phyloP scores from a whole-genome alignment of 2,113 vertebrate genomes.

The Manacus vitellinus region DNA sequence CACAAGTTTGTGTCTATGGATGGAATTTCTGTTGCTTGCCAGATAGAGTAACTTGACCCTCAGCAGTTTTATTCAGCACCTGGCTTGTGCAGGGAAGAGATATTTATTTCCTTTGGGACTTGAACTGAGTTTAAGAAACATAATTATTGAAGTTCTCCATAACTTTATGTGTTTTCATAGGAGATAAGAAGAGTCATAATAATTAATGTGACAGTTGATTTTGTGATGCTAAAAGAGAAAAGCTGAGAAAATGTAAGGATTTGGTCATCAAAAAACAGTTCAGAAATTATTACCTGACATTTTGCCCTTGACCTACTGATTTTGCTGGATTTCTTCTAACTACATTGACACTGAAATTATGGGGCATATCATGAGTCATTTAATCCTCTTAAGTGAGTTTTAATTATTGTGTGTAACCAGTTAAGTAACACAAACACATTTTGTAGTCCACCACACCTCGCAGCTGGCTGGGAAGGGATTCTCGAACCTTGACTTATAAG shows the following conservation, averaged over 20 bases:
- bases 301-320: neutral
- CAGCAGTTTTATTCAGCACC: neutral
- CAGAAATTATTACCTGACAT: neutral
- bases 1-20: neutral
- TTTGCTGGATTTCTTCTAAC: neutral
- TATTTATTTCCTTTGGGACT: neutral
- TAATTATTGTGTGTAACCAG: neutral
- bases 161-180: neutral
- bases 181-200: neutral
- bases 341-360: neutral
- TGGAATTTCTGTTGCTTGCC: neutral
- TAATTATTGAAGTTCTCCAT: neutral
- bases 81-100: neutral
- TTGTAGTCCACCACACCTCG: neutral
- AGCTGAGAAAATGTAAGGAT: neutral
- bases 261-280: neutral
- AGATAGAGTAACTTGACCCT: neutral
- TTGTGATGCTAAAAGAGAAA: neutral
- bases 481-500: neutral
- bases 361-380: neutral
- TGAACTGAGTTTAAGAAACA: neutral
- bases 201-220: neutral
- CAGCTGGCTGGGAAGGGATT: neutral
- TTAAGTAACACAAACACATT: neutral
- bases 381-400: neutral